Conservation (phyloP, 1,140 invertebrate genomes). For the Drosophila ercepeae region DNA sequence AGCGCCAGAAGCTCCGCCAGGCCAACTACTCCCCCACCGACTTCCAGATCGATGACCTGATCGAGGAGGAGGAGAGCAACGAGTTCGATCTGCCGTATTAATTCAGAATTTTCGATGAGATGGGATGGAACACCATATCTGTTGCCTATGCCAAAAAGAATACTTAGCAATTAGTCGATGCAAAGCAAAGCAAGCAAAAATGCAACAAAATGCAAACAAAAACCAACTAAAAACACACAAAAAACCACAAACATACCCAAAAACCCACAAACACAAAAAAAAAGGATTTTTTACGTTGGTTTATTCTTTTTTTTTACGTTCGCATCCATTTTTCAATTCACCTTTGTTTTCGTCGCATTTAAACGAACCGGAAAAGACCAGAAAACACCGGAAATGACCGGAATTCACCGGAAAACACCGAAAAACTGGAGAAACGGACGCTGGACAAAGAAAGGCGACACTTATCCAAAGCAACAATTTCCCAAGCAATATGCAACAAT, state of each 20-base stretch:
- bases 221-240: conserved; percentile 7
- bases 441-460: not conserved
- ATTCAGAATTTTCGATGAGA: not conserved
- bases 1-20: not conserved
- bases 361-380: conserved; percentile 41
- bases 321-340: conserved; percentile 1
- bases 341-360: conserved; percentile 59
- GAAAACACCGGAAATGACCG: conserved; percentile 2
- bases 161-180: conserved; percentile 16
- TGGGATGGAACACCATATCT: conserved; percentile 21
- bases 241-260: not conserved
- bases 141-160: conserved; percentile 64
- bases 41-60: conserved; percentile 65
- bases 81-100: conserved; percentile 43
- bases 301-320: conserved; percentile 5
- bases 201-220: too few relatives aligned
- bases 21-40: conserved; percentile 49
- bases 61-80: conserved; percentile 54
- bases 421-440: not conserved
- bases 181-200: too few relatives aligned
- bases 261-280: not conserved
- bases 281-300: not conserved
- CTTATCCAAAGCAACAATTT: conserved; percentile 27
- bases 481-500: conserved; percentile 24
- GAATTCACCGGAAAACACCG: conserved; percentile 9